Conservation (phyloP, 2,113 vertebrate genomes). For the Cheilinus undulatus region DNA sequence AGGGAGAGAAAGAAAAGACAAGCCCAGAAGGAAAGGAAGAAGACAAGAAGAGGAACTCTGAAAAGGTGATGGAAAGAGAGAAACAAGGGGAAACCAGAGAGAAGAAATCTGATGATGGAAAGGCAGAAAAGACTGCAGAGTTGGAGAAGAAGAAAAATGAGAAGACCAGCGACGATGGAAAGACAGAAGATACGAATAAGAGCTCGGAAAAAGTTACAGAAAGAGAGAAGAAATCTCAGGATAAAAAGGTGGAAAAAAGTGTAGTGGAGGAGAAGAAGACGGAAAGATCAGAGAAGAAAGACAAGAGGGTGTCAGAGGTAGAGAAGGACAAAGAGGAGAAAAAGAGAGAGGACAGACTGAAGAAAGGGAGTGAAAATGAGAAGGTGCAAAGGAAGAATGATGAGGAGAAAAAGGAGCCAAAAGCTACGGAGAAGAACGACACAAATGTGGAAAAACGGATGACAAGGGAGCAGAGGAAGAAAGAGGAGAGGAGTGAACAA, state of each 20-base stretch:
- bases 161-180: too few species aligned
- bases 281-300: conserved; percentile 11
- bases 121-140: not conserved
- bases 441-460: not conserved
- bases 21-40: too few species aligned
- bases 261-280: not conserved
- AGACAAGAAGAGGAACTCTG: too few species aligned
- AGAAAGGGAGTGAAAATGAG: too few species aligned
- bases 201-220: not conserved
- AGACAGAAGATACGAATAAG: too few species aligned
- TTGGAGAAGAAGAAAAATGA: not conserved
- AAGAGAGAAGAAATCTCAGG: too few species aligned
- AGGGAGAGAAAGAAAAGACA: too few species aligned
- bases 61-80: too few species aligned
- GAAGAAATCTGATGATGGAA: not conserved
- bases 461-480: too few species aligned
- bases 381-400: not conserved
- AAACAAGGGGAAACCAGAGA: too few species aligned
- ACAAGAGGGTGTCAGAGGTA: not conserved
- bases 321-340: not conserved
- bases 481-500: not conserved
- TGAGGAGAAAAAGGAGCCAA: not conserved
- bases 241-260: not conserved
- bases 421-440: fast-evolving
- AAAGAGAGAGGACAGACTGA: too few species aligned